These are phyloP conservation scores for Cynaeus angustus DNA, from an alignment of 2,888 invertebrate genomes.

Conservation along the genomic window DNA sequence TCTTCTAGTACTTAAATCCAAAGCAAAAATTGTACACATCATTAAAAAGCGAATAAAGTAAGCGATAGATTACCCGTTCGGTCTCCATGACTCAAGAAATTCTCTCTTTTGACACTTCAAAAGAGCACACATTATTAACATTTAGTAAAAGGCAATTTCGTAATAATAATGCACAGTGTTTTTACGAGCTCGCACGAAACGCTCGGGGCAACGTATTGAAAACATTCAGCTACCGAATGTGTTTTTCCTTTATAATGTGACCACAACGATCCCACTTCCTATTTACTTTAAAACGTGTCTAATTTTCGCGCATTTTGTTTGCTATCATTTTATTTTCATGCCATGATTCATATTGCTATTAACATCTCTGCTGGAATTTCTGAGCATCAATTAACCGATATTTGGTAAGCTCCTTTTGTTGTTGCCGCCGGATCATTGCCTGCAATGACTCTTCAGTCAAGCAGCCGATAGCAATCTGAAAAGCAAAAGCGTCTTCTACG, in stretches of 20 bases:
- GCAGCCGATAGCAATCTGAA: slow-evolving; percentile 41
- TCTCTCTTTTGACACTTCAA: slow-evolving; percentile 2
- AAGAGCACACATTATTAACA: slow-evolving; percentile 14
- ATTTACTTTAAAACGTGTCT: slow-evolving; percentile 32
- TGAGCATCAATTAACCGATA: slow-evolving; percentile 53
- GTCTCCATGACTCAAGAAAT: slow-evolving; percentile 7
- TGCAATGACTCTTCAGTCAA: slow-evolving; percentile 54
- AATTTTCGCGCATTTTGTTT: slow-evolving; percentile 27
- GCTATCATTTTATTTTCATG: slow-evolving; percentile 1
- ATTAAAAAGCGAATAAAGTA: no score
- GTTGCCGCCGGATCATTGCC: slow-evolving; percentile 54
- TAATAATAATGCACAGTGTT: slow-evolving; percentile 34
- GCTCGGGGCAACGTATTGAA: slow-evolving; percentile 35
- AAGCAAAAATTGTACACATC: no score
- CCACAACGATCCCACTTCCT: slow-evolving; percentile 39
- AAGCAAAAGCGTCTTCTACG: not conserved
- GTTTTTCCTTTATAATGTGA: slow-evolving; percentile 37
- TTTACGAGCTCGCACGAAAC: slow-evolving; percentile 25
- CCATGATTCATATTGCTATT: not conserved
- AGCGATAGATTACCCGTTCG: no score
- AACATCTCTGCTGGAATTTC: not conserved
- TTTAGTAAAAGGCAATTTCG: slow-evolving; percentile 39
- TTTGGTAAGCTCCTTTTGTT: slow-evolving; percentile 53
- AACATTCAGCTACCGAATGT: slow-evolving; percentile 45
- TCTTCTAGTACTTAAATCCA: no score